Evolutionary conservation across 2,888 invertebrate species (phyloP).

Genomic region (Ophioninae sp.): DNA sequence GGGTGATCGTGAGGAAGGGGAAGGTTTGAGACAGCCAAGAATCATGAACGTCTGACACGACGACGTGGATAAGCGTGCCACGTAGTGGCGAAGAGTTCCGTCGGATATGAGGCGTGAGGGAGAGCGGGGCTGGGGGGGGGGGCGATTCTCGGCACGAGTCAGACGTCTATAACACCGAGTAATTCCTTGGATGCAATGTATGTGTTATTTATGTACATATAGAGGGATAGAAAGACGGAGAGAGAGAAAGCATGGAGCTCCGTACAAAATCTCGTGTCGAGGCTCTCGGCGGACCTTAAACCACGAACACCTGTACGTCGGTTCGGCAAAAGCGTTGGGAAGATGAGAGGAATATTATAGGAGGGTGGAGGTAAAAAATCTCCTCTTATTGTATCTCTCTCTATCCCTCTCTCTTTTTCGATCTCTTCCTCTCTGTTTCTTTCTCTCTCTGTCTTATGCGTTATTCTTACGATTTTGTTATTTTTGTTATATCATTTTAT

Average conservation of each 20-base stretch:
- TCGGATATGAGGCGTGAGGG: conserved; percentile 39
- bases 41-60: conserved; percentile 54
- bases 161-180: conserved; percentile 59
- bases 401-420: conserved; percentile 51
- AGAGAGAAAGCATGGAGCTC: conserved; percentile 4
- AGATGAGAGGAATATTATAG: conserved; percentile 40
- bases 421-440: conserved; percentile 20
- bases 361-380: conserved; percentile 18
- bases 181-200: conserved; percentile 46
- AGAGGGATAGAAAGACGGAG: conserved; percentile 9
- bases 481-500: no score
- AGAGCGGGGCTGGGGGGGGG: conserved; percentile 39
- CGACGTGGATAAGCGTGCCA: conserved; percentile 57
- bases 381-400: conserved; percentile 46
- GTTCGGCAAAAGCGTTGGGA: conserved; percentile 53
- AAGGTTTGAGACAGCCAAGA: conserved; percentile 37
- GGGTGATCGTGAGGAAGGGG: background rate
- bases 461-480: no score
- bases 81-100: conserved; percentile 58
- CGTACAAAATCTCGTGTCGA: conserved; percentile 63
- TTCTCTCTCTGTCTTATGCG: background rate
- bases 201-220: background rate
- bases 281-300: conserved; percentile 57
- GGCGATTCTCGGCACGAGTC: conserved; percentile 60
- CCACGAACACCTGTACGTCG: conserved; percentile 66